These are phyloP conservation scores for Hycleus cichorii DNA, from an alignment of 1,140 invertebrate genomes.

Conservation along the genomic window DNA sequence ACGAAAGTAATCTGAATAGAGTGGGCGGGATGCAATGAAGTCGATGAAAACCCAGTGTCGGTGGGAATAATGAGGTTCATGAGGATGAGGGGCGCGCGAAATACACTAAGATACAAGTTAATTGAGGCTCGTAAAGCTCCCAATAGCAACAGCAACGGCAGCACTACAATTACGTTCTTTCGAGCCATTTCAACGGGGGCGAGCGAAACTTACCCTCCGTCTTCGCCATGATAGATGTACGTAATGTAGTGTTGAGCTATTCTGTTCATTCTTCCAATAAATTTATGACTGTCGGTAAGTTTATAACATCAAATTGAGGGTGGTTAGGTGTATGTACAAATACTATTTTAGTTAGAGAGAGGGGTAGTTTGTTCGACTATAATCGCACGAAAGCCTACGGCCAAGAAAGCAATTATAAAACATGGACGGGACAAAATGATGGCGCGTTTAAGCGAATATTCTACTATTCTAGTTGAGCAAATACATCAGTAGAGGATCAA, in stretches of 20 bases:
- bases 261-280: constrained; percentile 21
- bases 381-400: constrained; percentile 19
- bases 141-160: not conserved
- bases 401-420: constrained; percentile 35
- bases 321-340: not conserved
- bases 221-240: constrained; percentile 17
- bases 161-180: constrained; percentile 23
- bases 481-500: constrained; percentile 34
- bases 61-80: constrained; percentile 18
- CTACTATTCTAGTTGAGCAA: constrained; percentile 27
- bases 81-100: constrained; percentile 20
- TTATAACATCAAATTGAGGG: too few species aligned
- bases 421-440: constrained; percentile 22
- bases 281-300: constrained; percentile 14
- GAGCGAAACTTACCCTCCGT: constrained; percentile 14
- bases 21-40: too few species aligned
- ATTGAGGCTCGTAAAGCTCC: constrained; percentile 23
- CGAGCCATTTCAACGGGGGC: constrained; percentile 21
- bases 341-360: not conserved
- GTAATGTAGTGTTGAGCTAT: constrained; percentile 5
- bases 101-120: constrained; percentile 24
- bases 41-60: too few species aligned
- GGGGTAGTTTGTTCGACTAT: constrained; percentile 2
- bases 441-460: constrained; percentile 16
- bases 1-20: too few species aligned